Percentiles rank a stretch among this genome's conserved stretches.
These are phyloP conservation scores for Patella vulgata DNA, from an alignment of 1,140 invertebrate species.

Conservation along the genomic window DNA sequence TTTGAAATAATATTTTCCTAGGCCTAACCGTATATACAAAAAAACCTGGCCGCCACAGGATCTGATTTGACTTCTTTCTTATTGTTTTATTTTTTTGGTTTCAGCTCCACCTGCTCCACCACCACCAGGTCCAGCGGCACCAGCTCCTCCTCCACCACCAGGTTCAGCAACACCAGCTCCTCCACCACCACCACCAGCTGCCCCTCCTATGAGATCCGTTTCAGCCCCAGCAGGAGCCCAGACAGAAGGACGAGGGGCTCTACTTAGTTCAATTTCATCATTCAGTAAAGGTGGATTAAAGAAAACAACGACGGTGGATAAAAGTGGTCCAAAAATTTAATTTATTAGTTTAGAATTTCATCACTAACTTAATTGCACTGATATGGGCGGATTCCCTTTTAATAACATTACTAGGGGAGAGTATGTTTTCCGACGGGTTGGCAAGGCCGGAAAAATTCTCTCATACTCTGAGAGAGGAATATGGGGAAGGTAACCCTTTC, in stretches of 20 bases:
- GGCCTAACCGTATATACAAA: too few relatives aligned
- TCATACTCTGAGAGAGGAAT: too few relatives aligned
- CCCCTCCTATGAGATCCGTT: slow-evolving; percentile 21
- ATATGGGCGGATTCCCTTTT: too few relatives aligned
- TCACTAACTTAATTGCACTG: too few relatives aligned
- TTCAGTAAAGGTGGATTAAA: slow-evolving; percentile 58
- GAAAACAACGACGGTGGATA: slow-evolving; percentile 58
- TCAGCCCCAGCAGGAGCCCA: slow-evolving; percentile 15
- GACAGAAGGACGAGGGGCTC: slow-evolving; percentile 41
- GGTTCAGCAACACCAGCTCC: slow-evolving; percentile 23
- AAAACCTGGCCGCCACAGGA: too few relatives aligned
- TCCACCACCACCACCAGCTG: slow-evolving; percentile 11
- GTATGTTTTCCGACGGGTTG: too few relatives aligned
- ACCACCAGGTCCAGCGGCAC: slow-evolving; percentile 22
- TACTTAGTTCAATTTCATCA: slow-evolving; percentile 59
- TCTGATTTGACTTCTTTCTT: too few relatives aligned
- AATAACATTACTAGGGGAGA: too few relatives aligned
- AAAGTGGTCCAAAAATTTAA: slow-evolving; percentile 58
- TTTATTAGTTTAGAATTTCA: background rate
- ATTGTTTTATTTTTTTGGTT: slow-evolving; percentile 11
- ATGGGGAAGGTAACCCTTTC: too few relatives aligned
- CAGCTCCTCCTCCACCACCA: slow-evolving; percentile 19
- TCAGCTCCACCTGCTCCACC: slow-evolving; percentile 35
- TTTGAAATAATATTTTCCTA: too few relatives aligned
- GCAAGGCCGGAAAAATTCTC: too few relatives aligned